Percentiles rank a stretch among this genome's conserved stretches.
Evolutionary conservation across 1,140 invertebrate genomes (phyloP).

Genomic region (Mycetomoellerius zeteki): DNA sequence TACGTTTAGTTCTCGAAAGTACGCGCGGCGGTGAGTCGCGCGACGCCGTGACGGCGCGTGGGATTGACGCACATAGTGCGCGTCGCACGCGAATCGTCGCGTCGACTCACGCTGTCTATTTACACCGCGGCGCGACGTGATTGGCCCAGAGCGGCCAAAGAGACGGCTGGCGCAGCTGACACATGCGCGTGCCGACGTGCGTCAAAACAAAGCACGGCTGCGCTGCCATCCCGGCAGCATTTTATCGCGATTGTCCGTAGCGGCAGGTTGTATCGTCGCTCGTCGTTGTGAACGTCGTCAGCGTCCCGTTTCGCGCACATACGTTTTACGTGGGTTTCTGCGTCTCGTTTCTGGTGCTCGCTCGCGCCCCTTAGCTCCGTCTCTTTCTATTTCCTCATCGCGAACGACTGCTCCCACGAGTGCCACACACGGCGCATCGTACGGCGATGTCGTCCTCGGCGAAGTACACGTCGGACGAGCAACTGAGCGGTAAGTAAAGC

Average conservation of each 20-base stretch:
- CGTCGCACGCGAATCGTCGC: background rate
- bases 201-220: slow-evolving; percentile 83
- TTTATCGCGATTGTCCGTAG: slow-evolving; percentile 75
- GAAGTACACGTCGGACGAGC: slow-evolving; percentile 84
- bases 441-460: slow-evolving; percentile 82
- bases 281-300: background rate
- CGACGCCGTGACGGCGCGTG: background rate
- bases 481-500: slow-evolving; percentile 84
- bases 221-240: slow-evolving; percentile 71
- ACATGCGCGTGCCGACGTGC: slow-evolving; percentile 80
- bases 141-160: slow-evolving; percentile 64
- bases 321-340: background rate
- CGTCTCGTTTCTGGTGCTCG: background rate
- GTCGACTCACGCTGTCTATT: slow-evolving; percentile 75
- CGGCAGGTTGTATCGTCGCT: slow-evolving; percentile 60
- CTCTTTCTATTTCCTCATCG: background rate
- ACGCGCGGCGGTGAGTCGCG: background rate
- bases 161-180: slow-evolving; percentile 60
- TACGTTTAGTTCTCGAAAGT: background rate
- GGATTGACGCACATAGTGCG: slow-evolving; percentile 2
- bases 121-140: slow-evolving; percentile 72
- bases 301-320: background rate
- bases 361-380: background rate
- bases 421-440: slow-evolving; percentile 14
- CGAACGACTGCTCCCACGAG: slow-evolving; percentile 4